Evolutionary conservation across 2,888 invertebrate genomes (phyloP).

Genomic region (Melangyna quadrimaculata): DNA sequence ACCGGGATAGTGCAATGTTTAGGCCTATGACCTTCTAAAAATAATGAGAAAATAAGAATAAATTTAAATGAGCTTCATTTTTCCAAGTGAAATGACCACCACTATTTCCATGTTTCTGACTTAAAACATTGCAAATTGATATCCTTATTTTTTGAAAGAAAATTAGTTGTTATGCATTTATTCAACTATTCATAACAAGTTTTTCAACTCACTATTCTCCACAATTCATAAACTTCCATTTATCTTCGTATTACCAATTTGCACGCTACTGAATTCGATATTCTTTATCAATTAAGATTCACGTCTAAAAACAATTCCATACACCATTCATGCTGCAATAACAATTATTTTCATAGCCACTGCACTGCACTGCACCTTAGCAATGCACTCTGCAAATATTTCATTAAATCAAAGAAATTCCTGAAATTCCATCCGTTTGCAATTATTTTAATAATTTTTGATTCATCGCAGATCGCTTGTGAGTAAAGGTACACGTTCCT

Average conservation of each 20-base stretch:
- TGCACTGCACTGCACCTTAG: neutral
- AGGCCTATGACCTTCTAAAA: too few relatives aligned
- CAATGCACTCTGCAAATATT: neutral
- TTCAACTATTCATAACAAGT: neutral
- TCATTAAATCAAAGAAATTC: conserved; percentile 64
- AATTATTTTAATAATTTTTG: conserved; percentile 71
- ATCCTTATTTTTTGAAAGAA: too few relatives aligned
- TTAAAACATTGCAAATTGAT: too few relatives aligned
- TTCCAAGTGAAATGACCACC: too few relatives aligned
- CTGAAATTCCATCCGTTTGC: conserved; percentile 67
- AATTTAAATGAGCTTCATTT: too few relatives aligned
- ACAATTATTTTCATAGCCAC: neutral
- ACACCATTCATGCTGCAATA: neutral
- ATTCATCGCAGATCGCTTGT: conserved; percentile 59
- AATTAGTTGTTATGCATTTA: too few relatives aligned
- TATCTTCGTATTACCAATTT: conserved; percentile 29
- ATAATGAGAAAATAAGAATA: too few relatives aligned
- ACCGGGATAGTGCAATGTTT: too few relatives aligned
- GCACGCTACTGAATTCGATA: conserved; percentile 59
- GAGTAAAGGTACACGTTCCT: neutral
- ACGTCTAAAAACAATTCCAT: neutral
- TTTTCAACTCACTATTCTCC: neutral
- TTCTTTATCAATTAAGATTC: conserved; percentile 44
- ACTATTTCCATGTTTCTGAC: too few relatives aligned
- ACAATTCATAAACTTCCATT: conserved; percentile 39